These are phyloP conservation scores for Drosophila rhopaloa DNA, from an alignment of 1,140 invertebrate genomes.

Conservation along the genomic window DNA sequence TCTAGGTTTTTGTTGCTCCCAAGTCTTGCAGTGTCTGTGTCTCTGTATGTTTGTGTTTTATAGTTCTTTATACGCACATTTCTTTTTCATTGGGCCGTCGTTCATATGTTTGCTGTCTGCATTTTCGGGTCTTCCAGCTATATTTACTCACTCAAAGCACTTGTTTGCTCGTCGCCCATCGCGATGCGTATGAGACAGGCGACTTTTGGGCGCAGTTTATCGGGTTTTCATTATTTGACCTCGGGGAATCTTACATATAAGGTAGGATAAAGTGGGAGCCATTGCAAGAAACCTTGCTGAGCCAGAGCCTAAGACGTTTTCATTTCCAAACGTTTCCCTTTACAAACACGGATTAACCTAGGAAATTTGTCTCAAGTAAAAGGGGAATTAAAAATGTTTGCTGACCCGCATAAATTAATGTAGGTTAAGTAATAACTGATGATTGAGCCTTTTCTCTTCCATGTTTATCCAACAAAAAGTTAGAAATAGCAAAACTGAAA, in stretches of 20 bases:
- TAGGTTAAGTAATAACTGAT: slow-evolving; percentile 8
- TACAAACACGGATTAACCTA: background rate
- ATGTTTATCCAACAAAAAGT: slow-evolving; percentile 17
- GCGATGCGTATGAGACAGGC: background rate
- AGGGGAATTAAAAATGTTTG: background rate
- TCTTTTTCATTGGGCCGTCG: slow-evolving; percentile 35
- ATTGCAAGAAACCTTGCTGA: background rate
- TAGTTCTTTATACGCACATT: slow-evolving; percentile 27
- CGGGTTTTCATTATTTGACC: slow-evolving; percentile 11
- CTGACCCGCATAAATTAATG: background rate
- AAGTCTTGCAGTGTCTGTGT: slow-evolving; percentile 1
- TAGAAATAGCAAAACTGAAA: slow-evolving; percentile 6
- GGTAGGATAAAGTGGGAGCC: background rate
- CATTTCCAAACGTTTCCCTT: background rate
- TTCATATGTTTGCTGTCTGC: slow-evolving; percentile 31
- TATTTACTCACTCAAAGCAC: slow-evolving; percentile 28
- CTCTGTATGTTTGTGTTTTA: slow-evolving; percentile 10
- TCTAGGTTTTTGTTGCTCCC: slow-evolving; percentile 33
- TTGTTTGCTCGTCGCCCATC: slow-evolving; percentile 29
- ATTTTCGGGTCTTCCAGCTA: slow-evolving; percentile 30
- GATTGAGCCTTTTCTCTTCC: slow-evolving; percentile 1
- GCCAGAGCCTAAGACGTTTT: background rate
- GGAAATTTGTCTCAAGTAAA: background rate
- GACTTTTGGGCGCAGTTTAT: slow-evolving; percentile 3
- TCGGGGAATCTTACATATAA: background rate